phyloP scores from a whole-genome alignment of 2,797 vertebrate species.

The Galaxias olidus region DNA sequence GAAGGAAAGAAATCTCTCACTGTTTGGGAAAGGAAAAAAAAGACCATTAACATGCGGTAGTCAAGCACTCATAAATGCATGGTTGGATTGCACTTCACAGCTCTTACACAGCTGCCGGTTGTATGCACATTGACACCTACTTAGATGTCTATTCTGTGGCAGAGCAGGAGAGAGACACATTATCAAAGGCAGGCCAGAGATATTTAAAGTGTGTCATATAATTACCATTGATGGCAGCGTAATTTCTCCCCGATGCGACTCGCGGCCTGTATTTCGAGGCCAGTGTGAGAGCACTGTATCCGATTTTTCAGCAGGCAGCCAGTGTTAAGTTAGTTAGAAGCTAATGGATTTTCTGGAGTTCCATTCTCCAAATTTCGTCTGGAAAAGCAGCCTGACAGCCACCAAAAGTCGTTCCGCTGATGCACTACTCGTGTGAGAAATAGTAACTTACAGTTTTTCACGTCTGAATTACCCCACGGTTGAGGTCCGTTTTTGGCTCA shows the following conservation, averaged over 20 bases:
- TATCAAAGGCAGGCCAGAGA: slow-evolving; percentile 54
- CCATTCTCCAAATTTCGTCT: slow-evolving; percentile 37
- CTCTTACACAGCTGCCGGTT: too few species aligned
- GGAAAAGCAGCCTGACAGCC: slow-evolving; percentile 43
- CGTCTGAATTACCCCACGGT: slow-evolving; percentile 37
- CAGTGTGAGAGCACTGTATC: slow-evolving; percentile 37
- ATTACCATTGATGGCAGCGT: slow-evolving; percentile 53
- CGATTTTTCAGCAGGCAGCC: slow-evolving; percentile 41
- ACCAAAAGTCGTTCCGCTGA: slow-evolving; percentile 60
- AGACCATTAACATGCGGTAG: too few species aligned
- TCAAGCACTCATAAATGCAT: too few species aligned
- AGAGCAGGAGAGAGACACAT: slow-evolving; percentile 44
- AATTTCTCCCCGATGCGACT: slow-evolving; percentile 37
- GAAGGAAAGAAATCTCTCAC: too few species aligned
- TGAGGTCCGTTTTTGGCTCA: slow-evolving; percentile 8
- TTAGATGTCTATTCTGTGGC: slow-evolving; percentile 31
- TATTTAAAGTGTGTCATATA: slow-evolving; percentile 68
- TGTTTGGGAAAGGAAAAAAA: too few species aligned
- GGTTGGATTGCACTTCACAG: too few species aligned
- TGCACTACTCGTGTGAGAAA: slow-evolving; percentile 58
- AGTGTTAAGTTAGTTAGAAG: slow-evolving; percentile 45
- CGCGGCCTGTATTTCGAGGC: slow-evolving; percentile 50
- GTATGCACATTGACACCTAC: slow-evolving; percentile 19
- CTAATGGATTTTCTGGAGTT: slow-evolving; percentile 72
- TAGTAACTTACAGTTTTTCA: slow-evolving; percentile 60